phyloP scores from a whole-genome alignment of 2,888 invertebrate species.

The Epinotia demarniana region DNA sequence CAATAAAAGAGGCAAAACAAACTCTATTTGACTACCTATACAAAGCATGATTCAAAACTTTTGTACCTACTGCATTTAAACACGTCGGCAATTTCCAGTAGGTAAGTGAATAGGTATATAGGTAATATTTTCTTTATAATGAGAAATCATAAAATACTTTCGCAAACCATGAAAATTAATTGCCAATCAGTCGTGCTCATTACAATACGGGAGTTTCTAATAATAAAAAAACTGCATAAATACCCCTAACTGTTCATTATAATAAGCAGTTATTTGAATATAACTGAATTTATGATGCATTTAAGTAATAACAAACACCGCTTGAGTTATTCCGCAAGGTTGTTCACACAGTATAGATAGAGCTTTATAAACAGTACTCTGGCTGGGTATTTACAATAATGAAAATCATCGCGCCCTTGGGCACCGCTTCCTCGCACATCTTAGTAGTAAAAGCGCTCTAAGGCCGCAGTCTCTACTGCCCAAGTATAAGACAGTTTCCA shows the following conservation, averaged over 20 bases:
- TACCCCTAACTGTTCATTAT: constrained; percentile 4
- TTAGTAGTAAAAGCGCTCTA: too few species aligned
- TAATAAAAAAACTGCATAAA: constrained; percentile 20
- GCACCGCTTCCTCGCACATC: too few species aligned
- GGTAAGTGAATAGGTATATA: neutral
- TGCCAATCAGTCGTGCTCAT: constrained; percentile 2
- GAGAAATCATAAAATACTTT: constrained; percentile 13
- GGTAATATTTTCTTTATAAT: neutral
- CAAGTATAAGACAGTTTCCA: neutral
- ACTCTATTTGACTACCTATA: neutral
- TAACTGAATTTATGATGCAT: constrained; percentile 24
- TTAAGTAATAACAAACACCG: constrained; percentile 19
- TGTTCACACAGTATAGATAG: neutral
- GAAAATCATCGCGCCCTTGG: neutral
- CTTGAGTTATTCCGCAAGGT: constrained; percentile 28
- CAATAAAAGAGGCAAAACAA: neutral
- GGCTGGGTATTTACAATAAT: neutral
- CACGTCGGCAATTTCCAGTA: neutral
- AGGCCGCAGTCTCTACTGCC: too few species aligned
- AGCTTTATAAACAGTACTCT: neutral
- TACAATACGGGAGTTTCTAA: constrained; percentile 5
- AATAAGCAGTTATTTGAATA: constrained; percentile 13
- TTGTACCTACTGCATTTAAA: neutral
- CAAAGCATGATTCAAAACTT: neutral
- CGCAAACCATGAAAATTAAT: constrained; percentile 8